Evolutionary conservation across 2,113 vertebrate genomes (phyloP), one percentile per base, ranked within the genome.

Genomic region (Urocynchramus pylzowi): DNA sequence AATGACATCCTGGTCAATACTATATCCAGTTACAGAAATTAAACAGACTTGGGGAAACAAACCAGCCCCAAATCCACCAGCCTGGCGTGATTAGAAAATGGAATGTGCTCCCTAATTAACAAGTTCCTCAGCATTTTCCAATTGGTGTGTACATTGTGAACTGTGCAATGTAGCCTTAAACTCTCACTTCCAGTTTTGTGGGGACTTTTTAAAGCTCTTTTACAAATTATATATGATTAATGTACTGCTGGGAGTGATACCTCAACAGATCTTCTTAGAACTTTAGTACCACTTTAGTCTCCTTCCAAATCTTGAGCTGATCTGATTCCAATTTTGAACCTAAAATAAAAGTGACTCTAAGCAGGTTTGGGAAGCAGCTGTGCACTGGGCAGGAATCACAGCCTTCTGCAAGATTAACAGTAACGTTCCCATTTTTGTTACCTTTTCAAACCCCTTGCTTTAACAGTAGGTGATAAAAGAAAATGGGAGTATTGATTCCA

Each of bases 251-350:
- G 59, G 81, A 84, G 56, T 42, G 74, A 82, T 74, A 79, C 50
- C 78, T 82, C 87, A 71, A 91, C 33, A 61, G 50, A 79, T 73
- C 75, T 78, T 82, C 84, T 89, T 50, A 63, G 94, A 97, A 94
- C 23, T 84, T 90, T 65, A 76, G 74, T 26, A 53, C 41, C 4
- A 24, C 84, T 85, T 93, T 21, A 91, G 70, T 65, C 75, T 95
- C 70, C 78, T 44, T 96, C 76, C 86, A 96, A 96, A 95, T 91
- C 84, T n/a, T 89, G 47, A 96, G 65, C 86, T 95, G 95, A 88
- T 88, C 73, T 22, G 35, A 69, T 60, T 95, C 92, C 92, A 88
- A 52, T 26, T 87, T 11, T 6, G 60, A 90, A 87, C 27, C 76
- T 49, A 90, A 95, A 93, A 93, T 96, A 89, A 67, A 65, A 81